phyloP scores from a whole-genome alignment of 2,888 invertebrate genomes.

The Hirtodrosophila histrioides region DNA sequence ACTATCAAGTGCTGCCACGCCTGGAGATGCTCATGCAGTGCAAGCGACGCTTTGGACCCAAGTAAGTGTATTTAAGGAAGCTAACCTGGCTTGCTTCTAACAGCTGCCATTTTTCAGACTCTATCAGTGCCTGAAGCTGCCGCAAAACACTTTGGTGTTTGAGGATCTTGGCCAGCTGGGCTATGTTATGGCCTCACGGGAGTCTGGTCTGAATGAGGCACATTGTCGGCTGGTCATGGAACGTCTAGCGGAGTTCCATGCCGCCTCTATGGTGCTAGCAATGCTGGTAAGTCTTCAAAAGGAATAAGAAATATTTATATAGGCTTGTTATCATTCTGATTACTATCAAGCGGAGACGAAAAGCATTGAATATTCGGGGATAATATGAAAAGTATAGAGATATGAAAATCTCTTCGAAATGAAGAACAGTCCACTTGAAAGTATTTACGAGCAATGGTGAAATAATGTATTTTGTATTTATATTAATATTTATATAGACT shows the following conservation, averaged over 20 bases:
- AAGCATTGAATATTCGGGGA: too few relatives aligned
- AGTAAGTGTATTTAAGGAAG: slow-evolving; percentile 45
- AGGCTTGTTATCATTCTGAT: too few relatives aligned
- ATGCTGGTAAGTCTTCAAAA: slow-evolving; percentile 83
- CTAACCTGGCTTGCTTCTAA: background rate
- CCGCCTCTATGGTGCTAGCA: slow-evolving; percentile 85
- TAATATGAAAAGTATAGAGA: too few relatives aligned
- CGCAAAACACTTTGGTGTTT: slow-evolving; percentile 75
- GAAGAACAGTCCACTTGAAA: too few relatives aligned
- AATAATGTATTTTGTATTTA: too few relatives aligned
- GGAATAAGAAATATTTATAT: too few relatives aligned
- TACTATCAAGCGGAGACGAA: too few relatives aligned
- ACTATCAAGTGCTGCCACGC: slow-evolving; percentile 81
- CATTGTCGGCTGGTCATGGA: slow-evolving; percentile 85
- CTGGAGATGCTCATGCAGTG: slow-evolving; percentile 83
- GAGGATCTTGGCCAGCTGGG: slow-evolving; percentile 84
- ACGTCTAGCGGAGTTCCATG: slow-evolving; percentile 86
- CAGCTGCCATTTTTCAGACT: slow-evolving; percentile 58
- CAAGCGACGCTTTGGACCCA: slow-evolving; percentile 74
- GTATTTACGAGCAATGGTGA: too few relatives aligned
- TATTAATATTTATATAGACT: too few relatives aligned
- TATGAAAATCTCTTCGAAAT: too few relatives aligned
- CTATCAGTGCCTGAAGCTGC: slow-evolving; percentile 66
- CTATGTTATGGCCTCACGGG: slow-evolving; percentile 85
- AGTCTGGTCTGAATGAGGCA: slow-evolving; percentile 85